A percentile compares a stretch with the other conserved stretches of the same genome.
phyloP scores from a whole-genome alignment of 2,888 invertebrate species.

The Patella pellucida region DNA sequence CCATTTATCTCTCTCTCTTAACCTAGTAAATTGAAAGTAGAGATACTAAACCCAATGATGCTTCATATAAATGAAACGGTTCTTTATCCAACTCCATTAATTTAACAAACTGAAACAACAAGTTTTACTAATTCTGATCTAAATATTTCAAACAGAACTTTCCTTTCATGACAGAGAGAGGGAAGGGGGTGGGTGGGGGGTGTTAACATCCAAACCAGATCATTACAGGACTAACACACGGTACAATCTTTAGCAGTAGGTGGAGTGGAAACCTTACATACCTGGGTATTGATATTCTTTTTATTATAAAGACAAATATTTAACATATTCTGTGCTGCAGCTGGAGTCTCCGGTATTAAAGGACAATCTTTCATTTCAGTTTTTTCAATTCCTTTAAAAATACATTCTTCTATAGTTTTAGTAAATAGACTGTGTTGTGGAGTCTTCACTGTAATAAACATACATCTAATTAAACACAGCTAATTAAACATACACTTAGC shows the following conservation, averaged over 20 bases:
- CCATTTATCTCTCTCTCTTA: too few species aligned
- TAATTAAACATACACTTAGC: too few species aligned
- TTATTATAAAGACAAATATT: conserved; percentile 50
- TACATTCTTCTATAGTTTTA: conserved; percentile 36
- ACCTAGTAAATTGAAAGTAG: too few species aligned
- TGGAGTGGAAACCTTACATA: conserved; percentile 17
- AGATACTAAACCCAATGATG: conserved; percentile 74
- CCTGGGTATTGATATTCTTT: conserved; percentile 49
- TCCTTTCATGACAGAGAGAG: too few species aligned
- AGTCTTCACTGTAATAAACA: conserved; percentile 49
- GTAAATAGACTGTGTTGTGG: conserved; percentile 49
- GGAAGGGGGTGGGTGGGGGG: too few species aligned
- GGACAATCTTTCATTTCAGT: conserved; percentile 38
- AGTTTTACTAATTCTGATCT: too few species aligned
- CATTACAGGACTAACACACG: too few species aligned
- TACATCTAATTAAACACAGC: neutral
- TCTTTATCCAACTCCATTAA: conserved; percentile 37
- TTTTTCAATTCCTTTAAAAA: conserved; percentile 40
- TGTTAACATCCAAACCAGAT: too few species aligned
- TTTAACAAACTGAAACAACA: conserved; percentile 43
- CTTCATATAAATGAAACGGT: conserved; percentile 54
- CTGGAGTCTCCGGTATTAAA: conserved; percentile 48
- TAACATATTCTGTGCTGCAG: conserved; percentile 50
- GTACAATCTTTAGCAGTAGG: too few species aligned
- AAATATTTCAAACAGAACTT: too few species aligned